These are phyloP conservation scores for Leucophora obtusa DNA, from an alignment of 2,888 invertebrate species.

Conservation along the genomic window DNA sequence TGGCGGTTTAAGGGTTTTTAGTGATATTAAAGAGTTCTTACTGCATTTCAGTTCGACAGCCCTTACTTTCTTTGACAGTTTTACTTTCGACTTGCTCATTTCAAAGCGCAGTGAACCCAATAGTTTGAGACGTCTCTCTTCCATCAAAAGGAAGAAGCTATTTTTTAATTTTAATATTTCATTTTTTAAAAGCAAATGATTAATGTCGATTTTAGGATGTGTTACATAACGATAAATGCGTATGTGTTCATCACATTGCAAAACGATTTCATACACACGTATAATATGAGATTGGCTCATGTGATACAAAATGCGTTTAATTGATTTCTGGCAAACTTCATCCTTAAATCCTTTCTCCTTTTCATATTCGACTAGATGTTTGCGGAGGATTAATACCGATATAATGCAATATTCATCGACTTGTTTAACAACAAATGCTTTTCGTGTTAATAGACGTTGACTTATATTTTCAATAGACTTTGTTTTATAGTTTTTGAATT, in stretches of 20 bases:
- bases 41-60: constrained; percentile 50
- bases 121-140: constrained; percentile 68
- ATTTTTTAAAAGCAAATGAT: constrained; percentile 69
- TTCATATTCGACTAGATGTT: constrained; percentile 81
- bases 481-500: constrained; percentile 30
- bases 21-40: constrained; percentile 36
- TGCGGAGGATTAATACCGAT: constrained; percentile 80
- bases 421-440: constrained; percentile 82
- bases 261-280: constrained; percentile 71
- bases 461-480: constrained; percentile 61
- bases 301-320: constrained; percentile 81
- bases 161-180: constrained; percentile 73
- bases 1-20: constrained; percentile 71
- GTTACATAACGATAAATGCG: constrained; percentile 73
- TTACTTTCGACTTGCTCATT: constrained; percentile 25
- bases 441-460: constrained; percentile 78
- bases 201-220: constrained; percentile 72
- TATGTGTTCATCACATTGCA: constrained; percentile 69
- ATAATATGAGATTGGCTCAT: constrained; percentile 78
- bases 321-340: constrained; percentile 81
- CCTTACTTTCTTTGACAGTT: constrained; percentile 40
- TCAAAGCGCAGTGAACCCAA: constrained; percentile 1
- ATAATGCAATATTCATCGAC: constrained; percentile 82
- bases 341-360: constrained; percentile 81
- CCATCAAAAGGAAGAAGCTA: constrained; percentile 67